Evolutionary conservation across 1,140 invertebrate genomes (phyloP).

Genomic region (Bombus picipes): DNA sequence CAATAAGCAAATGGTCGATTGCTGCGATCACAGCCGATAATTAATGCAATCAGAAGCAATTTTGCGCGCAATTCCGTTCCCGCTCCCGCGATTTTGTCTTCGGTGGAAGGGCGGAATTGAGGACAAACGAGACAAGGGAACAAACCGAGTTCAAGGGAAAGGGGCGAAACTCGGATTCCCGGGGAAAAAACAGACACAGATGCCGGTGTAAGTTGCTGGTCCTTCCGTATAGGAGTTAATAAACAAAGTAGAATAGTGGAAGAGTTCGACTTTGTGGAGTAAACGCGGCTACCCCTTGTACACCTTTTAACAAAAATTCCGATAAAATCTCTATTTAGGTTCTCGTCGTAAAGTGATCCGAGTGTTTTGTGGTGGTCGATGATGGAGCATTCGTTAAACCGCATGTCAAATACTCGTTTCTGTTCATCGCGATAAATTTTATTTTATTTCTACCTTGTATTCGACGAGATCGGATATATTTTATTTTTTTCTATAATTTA

Average conservation of each 20-base stretch:
- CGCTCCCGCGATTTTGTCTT: background rate
- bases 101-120: no score
- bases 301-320: background rate
- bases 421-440: background rate
- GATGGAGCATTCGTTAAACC: background rate
- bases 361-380: background rate
- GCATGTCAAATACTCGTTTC: background rate
- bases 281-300: background rate
- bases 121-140: background rate
- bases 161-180: background rate
- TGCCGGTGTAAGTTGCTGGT: background rate
- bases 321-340: background rate
- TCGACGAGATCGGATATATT: no score
- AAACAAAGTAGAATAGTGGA: slow-evolving; percentile 19
- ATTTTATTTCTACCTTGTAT: background rate
- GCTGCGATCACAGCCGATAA: slow-evolving; percentile 1
- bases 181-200: background rate
- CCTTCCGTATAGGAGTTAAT: background rate
- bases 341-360: background rate
- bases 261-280: slow-evolving; percentile 17
- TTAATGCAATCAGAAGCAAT: slow-evolving; percentile 11
- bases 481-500: background rate
- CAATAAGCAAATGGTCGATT: slow-evolving; percentile 9
- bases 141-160: background rate
- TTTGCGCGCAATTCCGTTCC: background rate